A percentile compares a stretch with the other conserved stretches of the same genome.
These are phyloP conservation scores for Nycteola revayana DNA, from an alignment of 2,888 invertebrate genomes.

Conservation along the genomic window DNA sequence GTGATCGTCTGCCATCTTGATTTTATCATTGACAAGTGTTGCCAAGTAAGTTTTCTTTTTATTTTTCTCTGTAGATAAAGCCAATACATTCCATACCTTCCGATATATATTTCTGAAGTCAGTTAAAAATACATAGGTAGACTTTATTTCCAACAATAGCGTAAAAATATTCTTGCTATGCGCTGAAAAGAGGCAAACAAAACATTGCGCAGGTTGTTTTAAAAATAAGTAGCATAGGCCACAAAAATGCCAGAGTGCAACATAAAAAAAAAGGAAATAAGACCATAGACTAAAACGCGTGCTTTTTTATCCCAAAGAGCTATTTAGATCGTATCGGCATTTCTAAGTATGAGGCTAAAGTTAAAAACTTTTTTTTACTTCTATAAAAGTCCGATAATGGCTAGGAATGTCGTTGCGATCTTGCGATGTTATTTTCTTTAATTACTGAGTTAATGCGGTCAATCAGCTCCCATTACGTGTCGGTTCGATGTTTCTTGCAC, in stretches of 20 bases:
- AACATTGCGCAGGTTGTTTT: background rate
- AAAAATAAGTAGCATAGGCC: too few relatives aligned
- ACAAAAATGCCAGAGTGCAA: too few relatives aligned
- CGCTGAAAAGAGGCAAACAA: background rate
- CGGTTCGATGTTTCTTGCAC: slow-evolving; percentile 21
- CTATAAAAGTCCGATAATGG: slow-evolving; percentile 15
- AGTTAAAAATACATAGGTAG: too few relatives aligned
- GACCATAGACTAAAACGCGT: background rate
- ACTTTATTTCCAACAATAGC: too few relatives aligned
- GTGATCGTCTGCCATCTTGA: slow-evolving; percentile 56
- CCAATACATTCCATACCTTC: too few relatives aligned
- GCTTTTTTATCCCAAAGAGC: background rate
- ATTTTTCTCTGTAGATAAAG: too few relatives aligned
- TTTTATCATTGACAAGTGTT: slow-evolving; percentile 41
- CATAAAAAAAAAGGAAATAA: too few relatives aligned
- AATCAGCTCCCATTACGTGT: slow-evolving; percentile 15
- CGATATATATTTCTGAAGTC: too few relatives aligned
- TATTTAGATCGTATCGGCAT: background rate
- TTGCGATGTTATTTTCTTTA: slow-evolving; percentile 29
- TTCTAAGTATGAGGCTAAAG: background rate
- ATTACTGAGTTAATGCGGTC: slow-evolving; percentile 28
- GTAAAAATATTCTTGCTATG: too few relatives aligned
- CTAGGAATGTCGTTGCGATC: slow-evolving; percentile 17
- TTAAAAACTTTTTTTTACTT: too few relatives aligned
- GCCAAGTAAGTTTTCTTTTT: slow-evolving; percentile 37